These are phyloP conservation scores for Alouatta palliata DNA, from an alignment of 2,113 vertebrate species.

Conservation along the genomic window DNA sequence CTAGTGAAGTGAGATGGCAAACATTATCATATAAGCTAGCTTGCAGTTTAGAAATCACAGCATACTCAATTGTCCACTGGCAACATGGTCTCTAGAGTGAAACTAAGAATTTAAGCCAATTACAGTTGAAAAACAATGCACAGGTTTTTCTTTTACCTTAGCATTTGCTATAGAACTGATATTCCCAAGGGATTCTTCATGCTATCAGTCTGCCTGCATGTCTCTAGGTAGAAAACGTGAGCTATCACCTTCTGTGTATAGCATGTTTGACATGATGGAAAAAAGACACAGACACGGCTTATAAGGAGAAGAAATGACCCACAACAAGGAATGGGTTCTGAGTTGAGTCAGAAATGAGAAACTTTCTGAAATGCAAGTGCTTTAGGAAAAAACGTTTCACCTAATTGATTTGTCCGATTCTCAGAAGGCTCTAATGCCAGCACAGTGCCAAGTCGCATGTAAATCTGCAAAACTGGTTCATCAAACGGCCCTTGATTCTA, in stretches of 20 bases:
- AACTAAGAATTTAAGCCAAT: background rate
- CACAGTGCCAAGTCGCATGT: fast-evolving
- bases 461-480: background rate
- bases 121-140: background rate
- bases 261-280: background rate
- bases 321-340: background rate
- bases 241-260: background rate
- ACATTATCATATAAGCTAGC: background rate
- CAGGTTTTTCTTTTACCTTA: background rate
- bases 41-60: background rate
- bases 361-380: background rate
- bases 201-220: background rate
- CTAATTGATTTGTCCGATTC: background rate
- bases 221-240: background rate
- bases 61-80: fast-evolving
- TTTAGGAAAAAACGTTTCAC: background rate
- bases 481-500: too few relatives aligned
- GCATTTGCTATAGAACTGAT: background rate
- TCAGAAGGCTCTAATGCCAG: background rate
- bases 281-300: background rate
- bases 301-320: background rate
- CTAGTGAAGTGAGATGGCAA: background rate
- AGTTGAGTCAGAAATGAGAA: background rate
- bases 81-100: background rate
- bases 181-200: too few relatives aligned